Conservation (phyloP, 2,113 vertebrate species). For the Malurus alboscapulatus region DNA sequence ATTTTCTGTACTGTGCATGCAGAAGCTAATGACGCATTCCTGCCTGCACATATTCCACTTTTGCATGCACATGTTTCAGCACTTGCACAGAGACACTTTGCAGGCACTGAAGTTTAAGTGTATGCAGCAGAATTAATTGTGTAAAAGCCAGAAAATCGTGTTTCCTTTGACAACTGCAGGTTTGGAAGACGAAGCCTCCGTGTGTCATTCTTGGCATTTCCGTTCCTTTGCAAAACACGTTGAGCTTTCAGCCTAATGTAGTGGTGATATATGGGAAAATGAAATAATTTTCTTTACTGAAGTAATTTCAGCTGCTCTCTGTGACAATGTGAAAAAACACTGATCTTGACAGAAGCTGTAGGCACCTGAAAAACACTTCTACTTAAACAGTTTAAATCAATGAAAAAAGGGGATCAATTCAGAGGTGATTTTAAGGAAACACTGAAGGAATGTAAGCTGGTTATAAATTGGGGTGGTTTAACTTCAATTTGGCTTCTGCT, state of each 20-base stretch:
- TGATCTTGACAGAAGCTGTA: background rate
- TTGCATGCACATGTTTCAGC: background rate
- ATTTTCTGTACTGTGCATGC: background rate
- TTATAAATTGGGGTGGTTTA: background rate
- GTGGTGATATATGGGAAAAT: background rate
- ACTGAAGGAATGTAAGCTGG: background rate
- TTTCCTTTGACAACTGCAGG: background rate
- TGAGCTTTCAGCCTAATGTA: slow-evolving; percentile 3
- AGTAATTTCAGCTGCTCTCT: background rate
- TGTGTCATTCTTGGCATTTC: background rate
- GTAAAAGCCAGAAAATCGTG: background rate
- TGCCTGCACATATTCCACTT: background rate
- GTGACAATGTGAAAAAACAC: background rate
- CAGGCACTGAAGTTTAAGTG: background rate
- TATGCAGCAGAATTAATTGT: background rate
- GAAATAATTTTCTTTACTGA: background rate
- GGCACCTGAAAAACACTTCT: background rate
- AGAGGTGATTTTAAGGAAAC: background rate
- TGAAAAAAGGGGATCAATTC: background rate
- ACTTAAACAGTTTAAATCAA: background rate
- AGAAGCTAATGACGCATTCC: background rate
- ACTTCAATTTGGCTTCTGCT: background rate
- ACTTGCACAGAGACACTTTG: background rate
- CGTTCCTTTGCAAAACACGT: background rate
- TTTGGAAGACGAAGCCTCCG: background rate